Conservation (phyloP, 2,113 vertebrate species). For the Spheniscus mendiculus region DNA sequence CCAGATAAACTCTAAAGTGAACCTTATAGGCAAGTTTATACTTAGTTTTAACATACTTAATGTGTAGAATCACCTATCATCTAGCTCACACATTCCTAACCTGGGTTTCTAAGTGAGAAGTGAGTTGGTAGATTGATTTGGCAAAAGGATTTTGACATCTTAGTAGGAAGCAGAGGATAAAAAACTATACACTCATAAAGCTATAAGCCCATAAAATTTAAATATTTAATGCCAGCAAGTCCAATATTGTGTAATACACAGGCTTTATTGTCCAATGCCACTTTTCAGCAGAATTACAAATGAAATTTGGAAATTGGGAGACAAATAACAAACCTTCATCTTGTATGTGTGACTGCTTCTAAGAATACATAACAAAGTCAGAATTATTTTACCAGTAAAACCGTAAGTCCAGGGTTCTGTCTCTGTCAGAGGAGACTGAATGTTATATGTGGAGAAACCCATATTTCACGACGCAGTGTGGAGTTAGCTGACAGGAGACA, state of each 20-base stretch:
- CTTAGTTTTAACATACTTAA: background rate
- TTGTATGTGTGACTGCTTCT: background rate
- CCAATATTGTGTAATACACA: background rate
- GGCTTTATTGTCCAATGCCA: background rate
- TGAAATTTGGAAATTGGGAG: background rate
- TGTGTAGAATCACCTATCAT: background rate
- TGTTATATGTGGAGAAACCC: background rate
- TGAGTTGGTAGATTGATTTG: background rate
- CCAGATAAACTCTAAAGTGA: background rate
- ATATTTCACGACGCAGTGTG: background rate
- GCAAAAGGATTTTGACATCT: background rate
- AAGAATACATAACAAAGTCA: background rate
- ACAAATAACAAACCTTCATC: background rate
- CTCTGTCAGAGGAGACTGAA: background rate
- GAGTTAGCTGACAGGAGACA: background rate
- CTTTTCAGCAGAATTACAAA: background rate
- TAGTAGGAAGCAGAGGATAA: background rate
- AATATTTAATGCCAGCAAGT: background rate
- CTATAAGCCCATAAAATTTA: background rate
- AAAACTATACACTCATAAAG: background rate
- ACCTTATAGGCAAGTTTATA: background rate
- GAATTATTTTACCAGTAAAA: background rate
- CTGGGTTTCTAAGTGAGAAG: background rate
- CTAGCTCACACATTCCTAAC: background rate
- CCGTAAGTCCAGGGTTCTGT: rapidly evolving